Evolutionary conservation across 2,888 invertebrate species (phyloP), one percentile per base, ranked within the genome.

Genomic region (Panorpa germanica): DNA sequence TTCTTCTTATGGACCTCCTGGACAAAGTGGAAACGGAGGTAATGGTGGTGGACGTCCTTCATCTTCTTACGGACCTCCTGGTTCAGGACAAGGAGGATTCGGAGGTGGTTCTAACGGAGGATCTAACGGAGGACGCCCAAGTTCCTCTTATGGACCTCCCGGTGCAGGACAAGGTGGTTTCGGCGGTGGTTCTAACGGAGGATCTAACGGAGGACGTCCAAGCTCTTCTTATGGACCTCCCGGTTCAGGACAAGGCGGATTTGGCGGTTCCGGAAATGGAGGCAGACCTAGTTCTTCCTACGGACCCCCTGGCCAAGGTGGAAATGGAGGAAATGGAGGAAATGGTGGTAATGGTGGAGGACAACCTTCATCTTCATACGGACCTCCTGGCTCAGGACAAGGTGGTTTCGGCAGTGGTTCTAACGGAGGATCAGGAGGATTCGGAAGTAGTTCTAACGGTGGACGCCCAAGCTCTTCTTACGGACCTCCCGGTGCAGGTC

Each of bases 1-100:
- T 2, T 46, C 53, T 5, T 49, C 52, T 3, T 62, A 62, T 38
- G 62, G 63, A 9, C 50, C 58, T 21, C 64, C 64, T 34, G 58
- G 54, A 5, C 41, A 38, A 37, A 41, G 41, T 18, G 45, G 48
- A 25, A 41, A 44, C 31, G 45, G 43, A 14, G 22, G 21, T 11
- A 32, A 20, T 22, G 30, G 27, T 27, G 40, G 39, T 20, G 39
- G 47, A 7, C 30, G 44, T 31, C 45, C 48, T n/a, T 48, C 50
- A 35, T 46, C 52, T 6, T 42, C 49, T n/a, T 55, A 56, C 35
- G 53, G 52, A 8, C 39, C 51, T 19, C 52, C 57, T 19, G 48
- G 44, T 19, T 43, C 44, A 12, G 22, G 21, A 13, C 30, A 20
- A 19, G 30, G 27, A 26, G 40, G 39, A 19, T 37, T 37, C 31